Evolutionary conservation across 2,888 invertebrate genomes (phyloP).

Genomic region (Chaitophorus viminalis): DNA sequence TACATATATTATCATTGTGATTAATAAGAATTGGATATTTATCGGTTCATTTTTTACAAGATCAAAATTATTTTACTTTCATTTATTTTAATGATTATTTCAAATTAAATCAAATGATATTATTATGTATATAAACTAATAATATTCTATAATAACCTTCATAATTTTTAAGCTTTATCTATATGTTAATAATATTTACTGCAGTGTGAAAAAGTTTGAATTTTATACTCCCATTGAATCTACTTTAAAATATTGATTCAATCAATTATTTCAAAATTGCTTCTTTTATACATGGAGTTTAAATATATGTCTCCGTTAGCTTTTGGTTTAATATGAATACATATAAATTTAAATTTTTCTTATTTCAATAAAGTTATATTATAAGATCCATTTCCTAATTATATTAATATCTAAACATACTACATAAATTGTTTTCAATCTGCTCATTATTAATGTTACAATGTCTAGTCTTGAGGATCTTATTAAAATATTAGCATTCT

Average conservation of each 20-base stretch:
- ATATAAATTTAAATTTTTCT: neutral
- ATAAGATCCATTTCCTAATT: neutral
- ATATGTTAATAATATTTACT: constrained; percentile 37
- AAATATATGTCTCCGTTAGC: neutral
- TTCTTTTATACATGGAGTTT: neutral
- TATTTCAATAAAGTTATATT: neutral
- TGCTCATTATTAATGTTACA: constrained; percentile 51
- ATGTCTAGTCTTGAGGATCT: constrained; percentile 54
- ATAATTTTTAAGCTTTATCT: constrained; percentile 44
- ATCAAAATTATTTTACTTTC: constrained; percentile 53
- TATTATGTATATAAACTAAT: constrained; percentile 48
- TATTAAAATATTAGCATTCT: constrained; percentile 26
- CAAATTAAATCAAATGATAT: constrained; percentile 50
- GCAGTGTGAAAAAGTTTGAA: constrained; percentile 30
- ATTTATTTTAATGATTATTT: constrained; percentile 10
- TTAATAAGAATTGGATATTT: constrained; percentile 24
- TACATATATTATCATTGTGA: constrained; percentile 51
- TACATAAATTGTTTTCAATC: neutral
- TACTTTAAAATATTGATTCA: neutral
- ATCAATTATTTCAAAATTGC: neutral
- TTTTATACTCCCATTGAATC: constrained; percentile 10
- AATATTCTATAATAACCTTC: constrained; percentile 15
- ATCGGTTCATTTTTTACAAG: constrained; percentile 34
- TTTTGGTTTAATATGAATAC: constrained; percentile 5
- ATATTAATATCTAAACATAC: neutral